Evolutionary conservation across 1,140 invertebrate genomes (phyloP).

Genomic region (Listronotus bonariensis): DNA sequence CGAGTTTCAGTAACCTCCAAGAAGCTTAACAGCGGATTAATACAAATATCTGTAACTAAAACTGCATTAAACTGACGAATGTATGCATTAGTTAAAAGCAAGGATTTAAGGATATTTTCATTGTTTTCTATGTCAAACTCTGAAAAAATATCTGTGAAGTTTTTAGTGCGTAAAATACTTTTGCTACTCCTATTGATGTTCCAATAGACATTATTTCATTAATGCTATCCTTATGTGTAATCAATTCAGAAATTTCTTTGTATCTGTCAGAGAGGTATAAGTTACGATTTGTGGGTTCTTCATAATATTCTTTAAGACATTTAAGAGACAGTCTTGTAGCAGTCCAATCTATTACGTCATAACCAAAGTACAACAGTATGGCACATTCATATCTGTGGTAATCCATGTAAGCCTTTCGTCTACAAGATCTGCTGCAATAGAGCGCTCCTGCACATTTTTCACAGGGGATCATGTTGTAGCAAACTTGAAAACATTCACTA

Average conservation of each 20-base stretch:
- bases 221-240: too few species aligned
- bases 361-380: not conserved
- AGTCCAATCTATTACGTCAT: conserved; percentile 1
- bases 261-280: too few species aligned
- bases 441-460: not conserved
- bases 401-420: not conserved
- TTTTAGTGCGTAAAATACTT: conserved; percentile 8
- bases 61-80: not conserved
- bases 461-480: not conserved
- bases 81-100: not conserved
- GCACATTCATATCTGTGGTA: conserved; percentile 3
- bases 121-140: conserved; percentile 1
- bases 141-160: not conserved
- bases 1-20: too few species aligned
- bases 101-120: not conserved
- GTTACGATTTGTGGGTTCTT: not conserved
- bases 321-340: not conserved
- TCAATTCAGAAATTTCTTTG: too few species aligned
- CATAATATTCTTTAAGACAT: not conserved
- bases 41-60: not conserved
- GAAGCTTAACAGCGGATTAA: too few species aligned
- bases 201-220: not conserved
- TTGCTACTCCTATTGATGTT: not conserved
- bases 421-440: not conserved
- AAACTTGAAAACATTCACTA: not conserved